Base-by-base conservation (phyloP, 2,113 vertebrate species). In the Megaceryle torquata region DNA sequence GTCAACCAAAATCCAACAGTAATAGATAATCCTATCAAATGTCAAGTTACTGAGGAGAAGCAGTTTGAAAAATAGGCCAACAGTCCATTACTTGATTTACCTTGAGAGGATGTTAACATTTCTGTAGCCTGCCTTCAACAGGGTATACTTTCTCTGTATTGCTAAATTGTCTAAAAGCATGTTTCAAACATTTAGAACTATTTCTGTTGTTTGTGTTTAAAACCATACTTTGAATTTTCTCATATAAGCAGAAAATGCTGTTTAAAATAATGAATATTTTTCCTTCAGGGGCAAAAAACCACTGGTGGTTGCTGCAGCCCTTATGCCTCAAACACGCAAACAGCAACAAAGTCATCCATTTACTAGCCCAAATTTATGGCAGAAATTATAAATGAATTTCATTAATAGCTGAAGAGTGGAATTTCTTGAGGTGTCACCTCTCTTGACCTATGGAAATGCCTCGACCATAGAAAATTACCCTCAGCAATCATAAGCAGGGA, bases 21-120 rank as follows among this genome's bases (percentile, higher is more conserved):
- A 97, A 96, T 94, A 97, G 88, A 95, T 97, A 97, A 98, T 97
- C 96, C 96, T 97, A 97, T 98, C 94, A 97, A 97, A 97, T 98
- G 97, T 97, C 98, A 98, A 96, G 94, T 97, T 97, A 94, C 96
- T 89, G 86, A 96, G 95, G 93, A 97, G 93, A 97, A 95, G 92
- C n/a, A n/a, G 96, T 96, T 97, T 97, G 96, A 97, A 97, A 98
- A 96, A 96, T 96, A 96, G 97, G 92, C 93, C 96, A 96, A 22
- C 54, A 33, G 95, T 94, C 95, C 93, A 93, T 97, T 97, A 97
- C 95, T 94, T 95, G 96, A 96, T 33, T 77, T 96, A 91, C 89
- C 92, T 95, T 95, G 84, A 94, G 92, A 92, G 84, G 81, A 96
- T 81, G 90, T 91, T 92, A 81, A 71, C 51, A 72, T 95, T 96